phyloP scores from a whole-genome alignment of 2,113 vertebrate genomes.

The Coracopsis vasa region DNA sequence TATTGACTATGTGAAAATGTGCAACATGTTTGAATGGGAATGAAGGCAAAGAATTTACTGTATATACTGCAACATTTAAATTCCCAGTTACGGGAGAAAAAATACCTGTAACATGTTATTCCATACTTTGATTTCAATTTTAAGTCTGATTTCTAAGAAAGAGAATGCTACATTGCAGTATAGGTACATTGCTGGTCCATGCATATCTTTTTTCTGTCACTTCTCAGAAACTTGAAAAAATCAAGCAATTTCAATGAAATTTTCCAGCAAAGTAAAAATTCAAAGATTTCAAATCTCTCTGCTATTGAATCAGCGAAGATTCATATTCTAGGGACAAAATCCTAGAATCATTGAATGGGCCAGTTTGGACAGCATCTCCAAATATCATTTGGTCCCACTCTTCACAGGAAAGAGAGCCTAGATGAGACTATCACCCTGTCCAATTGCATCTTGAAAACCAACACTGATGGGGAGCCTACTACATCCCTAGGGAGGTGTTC shows the following conservation, averaged over 20 bases:
- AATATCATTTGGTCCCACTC: not conserved
- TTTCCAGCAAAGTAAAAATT: not conserved
- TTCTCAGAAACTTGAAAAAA: not conserved
- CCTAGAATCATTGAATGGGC: not conserved
- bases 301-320: not conserved
- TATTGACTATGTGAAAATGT: not conserved
- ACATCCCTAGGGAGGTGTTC: not conserved
- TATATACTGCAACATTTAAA: not conserved
- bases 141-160: not conserved
- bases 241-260: not conserved
- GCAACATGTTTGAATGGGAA: not conserved
- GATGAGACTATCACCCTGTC: not conserved
- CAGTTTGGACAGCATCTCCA: not conserved
- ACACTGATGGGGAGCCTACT: not conserved
- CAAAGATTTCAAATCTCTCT: not conserved
- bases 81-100: not conserved
- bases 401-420: not conserved
- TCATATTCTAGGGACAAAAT: not conserved
- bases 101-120: not conserved
- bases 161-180: not conserved
- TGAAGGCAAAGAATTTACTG: not conserved
- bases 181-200: not conserved
- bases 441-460: not conserved
- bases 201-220: not conserved
- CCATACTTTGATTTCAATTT: not conserved